Percentiles rank a stretch among this genome's conserved stretches.
phyloP scores from a whole-genome alignment of 2,888 invertebrate species.

The Subacronicta megacephala region DNA sequence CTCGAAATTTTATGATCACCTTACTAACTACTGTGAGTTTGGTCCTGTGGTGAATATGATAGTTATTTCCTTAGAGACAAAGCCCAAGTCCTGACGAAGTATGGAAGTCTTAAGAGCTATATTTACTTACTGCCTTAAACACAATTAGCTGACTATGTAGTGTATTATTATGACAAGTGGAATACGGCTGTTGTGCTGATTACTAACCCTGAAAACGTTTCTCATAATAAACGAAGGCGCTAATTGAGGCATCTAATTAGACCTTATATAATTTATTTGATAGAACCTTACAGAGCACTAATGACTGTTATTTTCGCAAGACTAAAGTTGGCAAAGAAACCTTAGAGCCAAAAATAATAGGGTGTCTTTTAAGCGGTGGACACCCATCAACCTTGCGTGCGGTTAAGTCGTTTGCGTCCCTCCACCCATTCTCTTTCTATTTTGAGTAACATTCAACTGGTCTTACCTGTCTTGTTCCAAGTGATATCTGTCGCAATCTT shows the following conservation, averaged over 20 bases:
- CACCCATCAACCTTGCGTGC: slow-evolving; percentile 37
- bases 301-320: slow-evolving; percentile 8
- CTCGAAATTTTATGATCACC: slow-evolving; percentile 1
- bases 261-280: too few relatives aligned
- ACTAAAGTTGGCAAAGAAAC: slow-evolving; percentile 7
- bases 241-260: slow-evolving; percentile 3
- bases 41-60: too few relatives aligned
- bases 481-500: slow-evolving; percentile 48
- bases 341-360: slow-evolving; percentile 22
- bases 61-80: too few relatives aligned
- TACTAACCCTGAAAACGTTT: slow-evolving; percentile 3
- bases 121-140: too few relatives aligned
- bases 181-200: not conserved
- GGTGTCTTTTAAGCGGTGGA: slow-evolving; percentile 22
- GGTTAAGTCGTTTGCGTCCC: slow-evolving; percentile 27
- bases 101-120: too few relatives aligned
- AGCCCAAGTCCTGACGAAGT: too few relatives aligned
- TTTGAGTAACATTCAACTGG: slow-evolving; percentile 53
- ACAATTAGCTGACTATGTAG: too few relatives aligned
- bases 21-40: not conserved
- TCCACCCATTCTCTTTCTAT: slow-evolving; percentile 43
- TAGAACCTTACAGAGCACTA: slow-evolving; percentile 2
- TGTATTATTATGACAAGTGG: slow-evolving; percentile 22
- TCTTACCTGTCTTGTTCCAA: slow-evolving; percentile 40
- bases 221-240: not conserved